Evolutionary conservation across 2,797 vertebrate genomes (phyloP).

Genomic region (Pteronotus mesoamericanus): DNA sequence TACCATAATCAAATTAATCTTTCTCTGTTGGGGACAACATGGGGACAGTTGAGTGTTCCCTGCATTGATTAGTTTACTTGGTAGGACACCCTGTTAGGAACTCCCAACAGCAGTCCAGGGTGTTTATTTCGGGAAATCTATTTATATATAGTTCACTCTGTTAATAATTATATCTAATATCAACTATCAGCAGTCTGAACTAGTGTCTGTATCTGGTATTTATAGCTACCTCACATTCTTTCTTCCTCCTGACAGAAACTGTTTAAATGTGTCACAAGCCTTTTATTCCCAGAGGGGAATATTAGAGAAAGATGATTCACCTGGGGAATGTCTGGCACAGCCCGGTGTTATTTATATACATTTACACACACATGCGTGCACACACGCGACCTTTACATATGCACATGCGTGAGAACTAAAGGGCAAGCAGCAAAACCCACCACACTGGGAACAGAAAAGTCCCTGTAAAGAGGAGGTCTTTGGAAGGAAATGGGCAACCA

Average conservation of each 20-base stretch:
- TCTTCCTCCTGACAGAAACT: not conserved
- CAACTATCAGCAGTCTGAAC: not conserved
- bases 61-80: not conserved
- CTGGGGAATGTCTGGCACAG: not conserved
- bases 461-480: not conserved
- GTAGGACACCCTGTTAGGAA: not conserved
- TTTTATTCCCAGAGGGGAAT: not conserved
- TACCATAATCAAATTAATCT: not conserved
- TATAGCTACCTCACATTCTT: not conserved
- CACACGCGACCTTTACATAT: not conserved
- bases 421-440: not conserved
- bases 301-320: not conserved
- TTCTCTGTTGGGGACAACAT: not conserved
- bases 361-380: fast-evolving
- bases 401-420: not conserved
- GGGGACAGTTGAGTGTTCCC: not conserved
- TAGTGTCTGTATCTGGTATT: not conserved
- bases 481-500: not conserved
- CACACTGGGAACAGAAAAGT: not conserved
- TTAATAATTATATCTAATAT: constrained; percentile 20
- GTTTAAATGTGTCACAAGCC: not conserved
- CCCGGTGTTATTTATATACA: not conserved
- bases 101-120: not conserved
- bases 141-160: not conserved
- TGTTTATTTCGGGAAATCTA: not conserved